Evolutionary conservation across 1,140 invertebrate species (phyloP).

Genomic region (Neodiprion fabricii): DNA sequence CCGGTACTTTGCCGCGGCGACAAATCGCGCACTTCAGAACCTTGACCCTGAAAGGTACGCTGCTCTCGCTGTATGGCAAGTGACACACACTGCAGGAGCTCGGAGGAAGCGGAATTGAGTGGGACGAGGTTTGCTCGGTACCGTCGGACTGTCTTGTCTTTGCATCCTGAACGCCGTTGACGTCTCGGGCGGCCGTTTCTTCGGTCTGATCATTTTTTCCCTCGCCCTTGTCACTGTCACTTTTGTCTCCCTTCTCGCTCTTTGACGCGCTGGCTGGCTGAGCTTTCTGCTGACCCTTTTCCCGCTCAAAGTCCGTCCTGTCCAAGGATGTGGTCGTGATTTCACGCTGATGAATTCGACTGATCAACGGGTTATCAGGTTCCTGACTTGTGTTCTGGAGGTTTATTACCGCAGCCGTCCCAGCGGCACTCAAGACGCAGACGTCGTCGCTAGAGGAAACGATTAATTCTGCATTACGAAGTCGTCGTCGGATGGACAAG

Average conservation of each 20-base stretch:
- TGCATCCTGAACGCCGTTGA: constrained; percentile 26
- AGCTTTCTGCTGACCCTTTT: constrained; percentile 35
- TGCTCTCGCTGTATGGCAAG: constrained; percentile 77
- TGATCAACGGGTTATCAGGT: constrained; percentile 39
- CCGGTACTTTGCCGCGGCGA: constrained; percentile 85
- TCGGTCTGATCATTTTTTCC: constrained; percentile 25
- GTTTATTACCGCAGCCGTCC: constrained; percentile 89
- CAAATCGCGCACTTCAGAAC: constrained; percentile 62
- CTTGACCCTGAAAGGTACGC: constrained; percentile 74
- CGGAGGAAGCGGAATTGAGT: constrained; percentile 27
- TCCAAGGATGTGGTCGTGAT: constrained; percentile 45
- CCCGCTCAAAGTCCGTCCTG: constrained; percentile 45
- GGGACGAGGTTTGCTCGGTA: constrained; percentile 46
- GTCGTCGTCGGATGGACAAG: background rate
- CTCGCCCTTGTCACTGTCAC: constrained; percentile 22
- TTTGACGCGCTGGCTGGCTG: constrained; percentile 28
- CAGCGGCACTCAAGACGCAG: constrained; percentile 90
- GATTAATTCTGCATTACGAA: background rate
- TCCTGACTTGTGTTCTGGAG: constrained; percentile 60
- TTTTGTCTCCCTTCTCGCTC: constrained; percentile 45
- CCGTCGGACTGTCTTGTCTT: constrained; percentile 50
- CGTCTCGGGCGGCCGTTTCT: constrained; percentile 10
- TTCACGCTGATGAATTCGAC: constrained; percentile 39
- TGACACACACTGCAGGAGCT: constrained; percentile 70
- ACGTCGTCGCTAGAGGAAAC: constrained; percentile 83